Evolutionary conservation across 2,797 vertebrate genomes (phyloP).

Genomic region (Anguilla marmorata): DNA sequence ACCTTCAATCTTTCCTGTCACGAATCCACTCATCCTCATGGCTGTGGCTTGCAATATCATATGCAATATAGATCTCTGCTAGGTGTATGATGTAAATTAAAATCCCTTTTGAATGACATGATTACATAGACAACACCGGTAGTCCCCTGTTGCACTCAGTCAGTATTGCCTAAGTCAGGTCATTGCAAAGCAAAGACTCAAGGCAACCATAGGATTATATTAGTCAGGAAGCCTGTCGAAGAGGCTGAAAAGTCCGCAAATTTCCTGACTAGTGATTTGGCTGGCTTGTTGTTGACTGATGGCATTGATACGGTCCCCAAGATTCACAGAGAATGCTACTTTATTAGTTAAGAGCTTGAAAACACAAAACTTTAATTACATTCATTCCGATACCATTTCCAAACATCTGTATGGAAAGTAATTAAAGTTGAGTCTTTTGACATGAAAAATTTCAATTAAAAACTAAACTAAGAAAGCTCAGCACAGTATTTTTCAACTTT

Average conservation of each 20-base stretch:
- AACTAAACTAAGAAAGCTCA: not conserved
- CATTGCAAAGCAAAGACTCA: not conserved
- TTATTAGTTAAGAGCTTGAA: not conserved
- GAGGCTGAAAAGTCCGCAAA: not conserved
- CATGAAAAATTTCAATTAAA: not conserved
- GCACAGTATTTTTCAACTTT: too few relatives aligned
- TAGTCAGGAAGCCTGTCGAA: not conserved
- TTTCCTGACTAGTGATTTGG: not conserved
- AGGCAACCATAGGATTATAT: not conserved
- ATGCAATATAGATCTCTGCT: not conserved
- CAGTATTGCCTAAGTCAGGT: slow-evolving; percentile 5
- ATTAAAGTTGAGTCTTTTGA: not conserved
- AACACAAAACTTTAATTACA: not conserved
- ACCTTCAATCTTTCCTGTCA: not conserved
- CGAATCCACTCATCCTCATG: not conserved
- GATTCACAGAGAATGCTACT: not conserved
- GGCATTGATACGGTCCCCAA: not conserved
- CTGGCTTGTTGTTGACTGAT: not conserved
- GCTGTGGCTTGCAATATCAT: not conserved
- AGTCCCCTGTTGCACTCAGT: not conserved
- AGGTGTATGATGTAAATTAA: not conserved
- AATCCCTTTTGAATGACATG: not conserved
- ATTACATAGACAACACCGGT: not conserved
- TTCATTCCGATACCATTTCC: not conserved
- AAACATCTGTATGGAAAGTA: not conserved